Conservation (phyloP, 2,797 vertebrate genomes). For the Gymnodraco acuticeps region DNA sequence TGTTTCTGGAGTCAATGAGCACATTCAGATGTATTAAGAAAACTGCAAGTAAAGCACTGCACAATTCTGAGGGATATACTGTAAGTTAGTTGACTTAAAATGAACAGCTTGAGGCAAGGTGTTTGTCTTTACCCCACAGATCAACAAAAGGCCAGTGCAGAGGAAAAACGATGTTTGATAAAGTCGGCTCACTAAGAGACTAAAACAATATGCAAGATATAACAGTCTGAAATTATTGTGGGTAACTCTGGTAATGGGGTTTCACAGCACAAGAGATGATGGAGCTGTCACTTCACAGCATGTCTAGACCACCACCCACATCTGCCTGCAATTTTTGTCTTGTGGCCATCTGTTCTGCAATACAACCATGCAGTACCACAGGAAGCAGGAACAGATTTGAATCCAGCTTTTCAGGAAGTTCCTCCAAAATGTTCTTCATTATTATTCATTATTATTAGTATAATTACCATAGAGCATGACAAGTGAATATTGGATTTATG, state of each 20-base stretch:
- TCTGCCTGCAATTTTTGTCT: constrained; percentile 54
- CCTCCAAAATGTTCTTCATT: constrained; percentile 39
- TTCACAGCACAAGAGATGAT: constrained; percentile 46
- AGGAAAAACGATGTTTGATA: neutral
- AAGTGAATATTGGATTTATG: constrained; percentile 51
- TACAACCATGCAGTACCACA: constrained; percentile 29
- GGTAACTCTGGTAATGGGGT: constrained; percentile 40
- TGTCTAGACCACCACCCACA: constrained; percentile 59
- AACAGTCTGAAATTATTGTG: constrained; percentile 34
- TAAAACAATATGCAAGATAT: constrained; percentile 7
- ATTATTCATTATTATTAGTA: constrained; percentile 44
- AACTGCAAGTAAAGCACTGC: no score
- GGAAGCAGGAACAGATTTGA: constrained; percentile 46
- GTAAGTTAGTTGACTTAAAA: constrained; percentile 11
- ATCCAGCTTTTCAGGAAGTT: constrained; percentile 40
- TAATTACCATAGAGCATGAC: constrained; percentile 49
- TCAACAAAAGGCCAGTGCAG: neutral
- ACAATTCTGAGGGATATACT: neutral
- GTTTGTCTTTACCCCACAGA: constrained; percentile 10
- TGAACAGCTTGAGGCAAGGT: constrained; percentile 10
- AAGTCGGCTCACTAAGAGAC: neutral
- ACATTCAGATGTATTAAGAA: no score
- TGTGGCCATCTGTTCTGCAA: constrained; percentile 54
- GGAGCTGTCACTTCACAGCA: constrained; percentile 49
- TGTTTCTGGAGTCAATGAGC: no score